Conservation (phyloP, 2,113 vertebrate genomes). For the Heteronetta atricapilla region DNA sequence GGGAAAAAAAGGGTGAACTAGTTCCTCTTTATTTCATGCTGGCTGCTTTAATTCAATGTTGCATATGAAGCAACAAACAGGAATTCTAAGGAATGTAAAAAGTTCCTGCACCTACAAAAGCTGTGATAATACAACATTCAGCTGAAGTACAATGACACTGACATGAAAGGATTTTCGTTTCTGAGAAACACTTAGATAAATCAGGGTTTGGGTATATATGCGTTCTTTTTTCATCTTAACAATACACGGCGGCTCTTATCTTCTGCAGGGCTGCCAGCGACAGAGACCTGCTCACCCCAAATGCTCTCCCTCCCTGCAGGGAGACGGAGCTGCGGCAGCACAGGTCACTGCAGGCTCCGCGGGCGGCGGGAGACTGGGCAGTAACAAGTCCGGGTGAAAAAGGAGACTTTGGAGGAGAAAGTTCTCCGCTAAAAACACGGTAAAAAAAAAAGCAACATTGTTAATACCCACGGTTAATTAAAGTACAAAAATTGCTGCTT, state of each 20-base stretch:
- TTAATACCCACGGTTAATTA: background rate
- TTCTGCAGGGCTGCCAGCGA: background rate
- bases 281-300: background rate
- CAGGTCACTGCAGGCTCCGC: background rate
- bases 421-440: background rate
- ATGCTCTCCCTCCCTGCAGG: background rate
- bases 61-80: conserved; percentile 20
- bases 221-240: background rate
- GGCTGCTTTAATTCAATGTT: conserved; percentile 22
- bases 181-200: background rate
- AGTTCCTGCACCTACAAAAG: background rate
- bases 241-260: background rate
- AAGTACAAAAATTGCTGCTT: background rate
- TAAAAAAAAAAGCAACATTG: background rate
- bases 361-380: background rate
- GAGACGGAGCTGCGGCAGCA: background rate
- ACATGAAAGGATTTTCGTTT: conserved; percentile 21
- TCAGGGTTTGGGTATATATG: background rate
- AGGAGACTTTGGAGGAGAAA: background rate
- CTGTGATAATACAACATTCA: background rate
- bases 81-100: background rate
- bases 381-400: background rate
- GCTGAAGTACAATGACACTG: background rate
- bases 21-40: background rate
- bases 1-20: background rate